Base-by-base conservation (phyloP, 2,888 invertebrate genomes). In the Callyntrura sp. region DNA sequence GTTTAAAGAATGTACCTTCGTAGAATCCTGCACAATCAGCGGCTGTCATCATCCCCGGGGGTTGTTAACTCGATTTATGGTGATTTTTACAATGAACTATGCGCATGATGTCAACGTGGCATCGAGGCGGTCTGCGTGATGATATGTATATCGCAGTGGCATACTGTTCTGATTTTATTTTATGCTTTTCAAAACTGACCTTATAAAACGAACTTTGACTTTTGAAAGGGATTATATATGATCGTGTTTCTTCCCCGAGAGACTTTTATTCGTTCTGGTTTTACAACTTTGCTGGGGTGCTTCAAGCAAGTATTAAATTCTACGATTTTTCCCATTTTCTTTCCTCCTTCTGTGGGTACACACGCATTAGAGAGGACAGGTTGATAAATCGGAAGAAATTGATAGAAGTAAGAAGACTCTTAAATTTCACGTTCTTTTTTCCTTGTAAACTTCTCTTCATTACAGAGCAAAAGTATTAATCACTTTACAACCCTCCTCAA, bases 141-240 rank as follows among this genome's bases (percentile, higher is more conserved):
- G n/a, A 17, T 60, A 11, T 14, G 55, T 68, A 23, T 68, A 28
- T 35, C 35, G 14, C 14, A 43, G 12, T 70, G 73, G 73, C 45
- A 73, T 48, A 48, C 48, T 73, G 48, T 48, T 73, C 48, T 48
- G 73, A 12, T 73, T 73, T 73, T 45, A 12, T 48, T 73, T 73
- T 48, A 73, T 73, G 70, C n/a, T 23, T 48, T 48, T 73, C 45
- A 48, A 23, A 45, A 45, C n/a, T 11, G 48, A 20, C 48, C 17
- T 73, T 73, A 9, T 35, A 65, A 65, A 28, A 23, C 28, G 65
- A 65, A 65, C 65, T 65, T 65, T 65, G 28, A 65, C 65, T 65
- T 65, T 65, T 28, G 25, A 51, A 14, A 51, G 51, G 51, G 57
- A 57, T 57, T 57, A n/a, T 17, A n/a, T 17, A 14, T 5, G 35